phyloP scores from a whole-genome alignment of 2,888 invertebrate species.

The Panzeria rudis region DNA sequence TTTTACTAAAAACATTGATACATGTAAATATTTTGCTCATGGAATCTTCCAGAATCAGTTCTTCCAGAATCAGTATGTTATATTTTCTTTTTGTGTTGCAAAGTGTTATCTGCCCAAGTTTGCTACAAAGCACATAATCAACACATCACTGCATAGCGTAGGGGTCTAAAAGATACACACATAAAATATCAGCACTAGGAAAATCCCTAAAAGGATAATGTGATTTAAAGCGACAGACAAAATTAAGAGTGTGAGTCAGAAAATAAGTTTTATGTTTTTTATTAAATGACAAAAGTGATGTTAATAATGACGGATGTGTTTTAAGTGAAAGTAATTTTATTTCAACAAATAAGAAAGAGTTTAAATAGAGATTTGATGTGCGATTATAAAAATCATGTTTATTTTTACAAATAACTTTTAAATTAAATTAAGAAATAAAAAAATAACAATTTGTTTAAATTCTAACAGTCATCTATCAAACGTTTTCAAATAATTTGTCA shows the following conservation, averaged over 20 bases:
- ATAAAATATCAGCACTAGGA: slow-evolving; percentile 9
- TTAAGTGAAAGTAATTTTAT: slow-evolving; percentile 48
- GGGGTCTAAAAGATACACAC: not conserved
- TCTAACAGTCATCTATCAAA: slow-evolving; percentile 53
- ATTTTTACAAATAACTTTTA: slow-evolving; percentile 34
- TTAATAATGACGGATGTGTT: slow-evolving; percentile 71
- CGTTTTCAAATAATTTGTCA: slow-evolving; percentile 28
- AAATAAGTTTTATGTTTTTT: slow-evolving; percentile 2
- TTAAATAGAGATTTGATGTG: slow-evolving; percentile 18
- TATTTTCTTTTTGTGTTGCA: too few relatives aligned
- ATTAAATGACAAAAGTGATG: slow-evolving; percentile 66
- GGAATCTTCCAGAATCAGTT: too few relatives aligned
- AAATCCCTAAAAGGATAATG: slow-evolving; percentile 45
- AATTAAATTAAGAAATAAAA: slow-evolving; percentile 28
- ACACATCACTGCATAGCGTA: slow-evolving; percentile 4
- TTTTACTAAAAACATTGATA: too few relatives aligned
- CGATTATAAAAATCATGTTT: slow-evolving; percentile 1
- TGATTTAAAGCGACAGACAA: slow-evolving; percentile 31
- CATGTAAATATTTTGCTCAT: too few relatives aligned
- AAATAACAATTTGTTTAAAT: slow-evolving; percentile 53
- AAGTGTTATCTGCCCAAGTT: not conserved
- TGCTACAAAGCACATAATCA: not conserved
- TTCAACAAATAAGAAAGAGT: slow-evolving; percentile 34
- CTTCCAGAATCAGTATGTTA: too few relatives aligned
- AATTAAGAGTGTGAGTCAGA: not conserved